A percentile compares a stretch with the other conserved stretches of the same genome.
These are phyloP conservation scores for Piezodorus guildinii DNA, from an alignment of 1,140 invertebrate genomes.

Conservation along the genomic window DNA sequence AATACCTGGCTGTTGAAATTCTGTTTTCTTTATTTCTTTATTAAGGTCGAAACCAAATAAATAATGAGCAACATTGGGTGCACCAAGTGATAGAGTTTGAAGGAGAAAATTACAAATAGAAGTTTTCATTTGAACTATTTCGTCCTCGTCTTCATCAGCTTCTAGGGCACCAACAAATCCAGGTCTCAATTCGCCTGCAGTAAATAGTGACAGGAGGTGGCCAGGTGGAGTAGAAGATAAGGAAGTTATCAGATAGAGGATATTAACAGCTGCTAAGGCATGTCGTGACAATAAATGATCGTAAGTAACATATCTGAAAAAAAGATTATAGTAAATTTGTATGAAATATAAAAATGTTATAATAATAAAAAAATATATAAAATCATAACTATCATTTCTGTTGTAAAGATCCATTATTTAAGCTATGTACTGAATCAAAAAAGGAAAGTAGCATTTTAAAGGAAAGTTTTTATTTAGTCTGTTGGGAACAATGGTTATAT, in stretches of 20 bases:
- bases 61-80: slow-evolving; percentile 78
- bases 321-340: not conserved
- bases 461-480: too few relatives aligned
- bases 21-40: slow-evolving; percentile 52
- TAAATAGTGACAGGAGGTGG: slow-evolving; percentile 59
- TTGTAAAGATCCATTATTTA: too few relatives aligned
- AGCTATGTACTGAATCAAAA: too few relatives aligned
- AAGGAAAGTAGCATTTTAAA: too few relatives aligned
- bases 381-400: too few relatives aligned
- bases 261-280: slow-evolving; percentile 53
- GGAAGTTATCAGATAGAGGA: slow-evolving; percentile 51
- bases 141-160: slow-evolving; percentile 41
- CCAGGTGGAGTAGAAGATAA: slow-evolving; percentile 49
- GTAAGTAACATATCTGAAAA: slow-evolving; percentile 49
- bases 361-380: not conserved
- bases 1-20: slow-evolving; percentile 53
- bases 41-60: slow-evolving; percentile 74
- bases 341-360: not conserved
- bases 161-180: slow-evolving; percentile 84
- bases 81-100: slow-evolving; percentile 55
- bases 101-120: slow-evolving; percentile 61
- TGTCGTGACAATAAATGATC: slow-evolving; percentile 56
- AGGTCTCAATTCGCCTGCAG: slow-evolving; percentile 48
- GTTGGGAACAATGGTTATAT: too few relatives aligned
- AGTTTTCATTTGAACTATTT: slow-evolving; percentile 42